A percentile compares a stretch with the other conserved stretches of the same genome.
phyloP scores from a whole-genome alignment of 2,113 vertebrate genomes.

The Pangasianodon hypophthalmus region DNA sequence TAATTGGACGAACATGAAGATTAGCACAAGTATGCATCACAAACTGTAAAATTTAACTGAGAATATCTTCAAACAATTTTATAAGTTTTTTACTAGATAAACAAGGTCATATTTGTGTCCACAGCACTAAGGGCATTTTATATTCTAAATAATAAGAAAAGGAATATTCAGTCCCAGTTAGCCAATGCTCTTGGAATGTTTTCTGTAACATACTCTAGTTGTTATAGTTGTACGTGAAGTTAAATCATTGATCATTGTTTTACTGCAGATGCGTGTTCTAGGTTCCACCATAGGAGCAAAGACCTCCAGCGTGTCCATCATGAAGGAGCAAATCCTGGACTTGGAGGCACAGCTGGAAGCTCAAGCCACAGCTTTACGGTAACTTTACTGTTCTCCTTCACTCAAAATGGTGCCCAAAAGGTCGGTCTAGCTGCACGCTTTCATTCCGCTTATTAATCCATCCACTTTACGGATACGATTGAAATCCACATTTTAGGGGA shows the following conservation, averaged over 20 bases:
- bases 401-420: background rate
- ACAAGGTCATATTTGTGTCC: too few relatives aligned
- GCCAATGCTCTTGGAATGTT: background rate
- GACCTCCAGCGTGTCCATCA: conserved; percentile 70
- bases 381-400: conserved; percentile 33
- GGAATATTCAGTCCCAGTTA: background rate
- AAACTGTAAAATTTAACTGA: background rate
- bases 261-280: conserved; percentile 72
- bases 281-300: conserved; percentile 67
- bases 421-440: background rate
- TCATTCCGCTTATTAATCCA: too few relatives aligned
- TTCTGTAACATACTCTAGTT: background rate
- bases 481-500: too few relatives aligned
- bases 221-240: background rate
- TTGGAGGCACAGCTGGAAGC: conserved; percentile 84
- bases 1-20: background rate
- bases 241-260: background rate
- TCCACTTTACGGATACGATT: too few relatives aligned
- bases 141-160: background rate
- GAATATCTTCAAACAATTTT: background rate
- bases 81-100: too few relatives aligned
- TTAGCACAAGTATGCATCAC: background rate
- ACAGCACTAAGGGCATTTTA: background rate
- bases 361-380: conserved; percentile 85
- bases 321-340: conserved; percentile 82